These are phyloP conservation scores for Ophonus ardosiacus DNA, from an alignment of 2,888 invertebrate genomes.

Conservation along the genomic window DNA sequence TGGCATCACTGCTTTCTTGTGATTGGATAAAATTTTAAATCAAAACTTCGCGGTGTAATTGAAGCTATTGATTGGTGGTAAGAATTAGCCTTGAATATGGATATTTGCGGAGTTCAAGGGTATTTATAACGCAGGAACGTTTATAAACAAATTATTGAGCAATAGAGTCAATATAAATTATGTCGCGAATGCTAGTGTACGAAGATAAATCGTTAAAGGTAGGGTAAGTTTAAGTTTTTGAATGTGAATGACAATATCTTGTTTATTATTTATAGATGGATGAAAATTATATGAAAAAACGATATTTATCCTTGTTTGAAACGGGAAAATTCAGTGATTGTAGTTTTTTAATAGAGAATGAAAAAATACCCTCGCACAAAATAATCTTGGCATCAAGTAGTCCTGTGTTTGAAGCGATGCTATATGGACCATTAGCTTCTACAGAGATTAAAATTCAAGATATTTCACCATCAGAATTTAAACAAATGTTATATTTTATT, in stretches of 20 bases:
- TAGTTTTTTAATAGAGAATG: slow-evolving; percentile 78
- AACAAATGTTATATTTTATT: slow-evolving; percentile 80
- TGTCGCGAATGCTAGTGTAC: slow-evolving; percentile 34
- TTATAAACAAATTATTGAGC: slow-evolving; percentile 61
- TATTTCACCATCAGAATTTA: slow-evolving; percentile 80
- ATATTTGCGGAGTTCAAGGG: slow-evolving; percentile 63
- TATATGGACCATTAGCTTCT: slow-evolving; percentile 80
- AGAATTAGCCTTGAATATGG: slow-evolving; percentile 53
- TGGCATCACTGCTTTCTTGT: not conserved
- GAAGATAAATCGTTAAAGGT: slow-evolving; percentile 47
- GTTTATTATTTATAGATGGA: slow-evolving; percentile 69
- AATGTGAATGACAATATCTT: slow-evolving; percentile 64
- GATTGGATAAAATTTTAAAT: slow-evolving; percentile 43
- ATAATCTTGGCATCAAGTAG: slow-evolving; percentile 82
- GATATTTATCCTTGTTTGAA: slow-evolving; percentile 76
- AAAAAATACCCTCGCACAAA: slow-evolving; percentile 79
- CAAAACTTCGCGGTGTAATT: slow-evolving; percentile 10
- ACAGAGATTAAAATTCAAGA: slow-evolving; percentile 78
- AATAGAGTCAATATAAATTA: slow-evolving; percentile 55
- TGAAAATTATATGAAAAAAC: slow-evolving; percentile 74
- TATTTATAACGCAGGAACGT: slow-evolving; percentile 56
- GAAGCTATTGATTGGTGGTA: slow-evolving; percentile 50
- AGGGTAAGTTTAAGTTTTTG: slow-evolving; percentile 59
- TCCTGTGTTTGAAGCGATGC: slow-evolving; percentile 84
- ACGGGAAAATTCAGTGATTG: slow-evolving; percentile 80